Evolutionary conservation across 2,888 invertebrate genomes (phyloP), one percentile per base, ranked within the genome.

Genomic region (Parnassius smintheus): DNA sequence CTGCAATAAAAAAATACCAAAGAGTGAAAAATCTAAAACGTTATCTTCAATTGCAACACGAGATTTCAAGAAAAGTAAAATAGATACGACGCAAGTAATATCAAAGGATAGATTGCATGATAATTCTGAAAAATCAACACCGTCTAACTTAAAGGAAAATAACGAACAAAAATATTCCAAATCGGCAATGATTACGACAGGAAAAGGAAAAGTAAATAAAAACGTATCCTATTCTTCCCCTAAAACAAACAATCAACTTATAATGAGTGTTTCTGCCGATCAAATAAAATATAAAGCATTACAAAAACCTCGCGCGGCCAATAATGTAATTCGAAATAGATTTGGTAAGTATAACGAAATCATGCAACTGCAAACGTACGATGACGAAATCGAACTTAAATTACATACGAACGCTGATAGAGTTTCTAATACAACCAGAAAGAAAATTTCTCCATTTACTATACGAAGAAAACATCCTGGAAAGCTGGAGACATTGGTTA

Each of bases 281-380:
- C 80, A 75, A 61, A 72, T 78, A 1, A 77, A 63, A 64, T 68
- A 57, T 45, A 73, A 59, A 53, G 35, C 65, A 18, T 66, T 72
- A 11, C 70, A 66, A 53, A 22, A 63, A 22, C 65, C 71, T 1
- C 68, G 68, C 35, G 62, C 71, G 46, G 70, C 66, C 42, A 59
- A 59, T 59, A 63, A 63, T 45, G 57, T 74, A n/a, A 83, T 88
- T 56, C 61, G 71, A 0, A 83, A 71, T 58, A 86, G 79, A 66
- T 22, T 83, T 13, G 78, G 77, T 0, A 83, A 81, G 62, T 90
- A 89, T 68, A 77, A 75, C 25, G 88, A 90, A 72, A 87, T 91
- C 51, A 86, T 91, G 80, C 74, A 80, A 48, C n/a, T 49, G 13
- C 80, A 77, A 41, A 78, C 80, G 68, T 86, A 81, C 61, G 84